These are phyloP conservation scores for Chaetophractus vellerosus DNA, from an alignment of 2,797 vertebrate genomes.

Conservation along the genomic window DNA sequence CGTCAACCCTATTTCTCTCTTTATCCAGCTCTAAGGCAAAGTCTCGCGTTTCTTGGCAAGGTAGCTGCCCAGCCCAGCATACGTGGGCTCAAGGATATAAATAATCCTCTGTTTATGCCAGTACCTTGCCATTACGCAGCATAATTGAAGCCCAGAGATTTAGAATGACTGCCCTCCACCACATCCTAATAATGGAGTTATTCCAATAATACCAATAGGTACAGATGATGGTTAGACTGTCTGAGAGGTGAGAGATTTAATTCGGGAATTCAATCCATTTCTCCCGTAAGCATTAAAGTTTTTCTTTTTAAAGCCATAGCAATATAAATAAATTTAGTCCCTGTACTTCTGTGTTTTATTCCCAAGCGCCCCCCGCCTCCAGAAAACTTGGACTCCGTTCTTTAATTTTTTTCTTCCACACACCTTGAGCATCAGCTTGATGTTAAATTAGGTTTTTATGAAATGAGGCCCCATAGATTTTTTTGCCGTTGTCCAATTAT, in stretches of 20 bases:
- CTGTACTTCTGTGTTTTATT: neutral
- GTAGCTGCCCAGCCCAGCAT: constrained; percentile 48
- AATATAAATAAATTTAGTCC: neutral
- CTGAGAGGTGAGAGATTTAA: neutral
- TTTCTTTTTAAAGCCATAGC: neutral
- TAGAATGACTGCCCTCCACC: constrained; percentile 1
- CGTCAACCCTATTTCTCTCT: constrained; percentile 56
- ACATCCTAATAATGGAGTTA: constrained; percentile 5
- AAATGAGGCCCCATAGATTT: neutral
- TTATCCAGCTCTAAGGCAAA: neutral
- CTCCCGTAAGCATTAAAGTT: neutral
- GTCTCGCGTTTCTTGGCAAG: constrained; percentile 1
- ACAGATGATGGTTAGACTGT: neutral
- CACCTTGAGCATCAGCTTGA: constrained; percentile 8
- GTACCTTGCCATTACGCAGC: neutral
- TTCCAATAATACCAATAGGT: neutral
- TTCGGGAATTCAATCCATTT: constrained; percentile 61
- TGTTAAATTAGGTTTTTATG: constrained; percentile 62
- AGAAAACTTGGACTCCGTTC: neutral
- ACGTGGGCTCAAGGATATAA: constrained; percentile 17
- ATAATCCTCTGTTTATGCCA: constrained; percentile 38
- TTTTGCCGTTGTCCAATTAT: constrained; percentile 42
- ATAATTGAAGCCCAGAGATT: neutral
- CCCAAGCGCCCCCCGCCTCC: neutral
- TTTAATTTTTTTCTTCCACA: neutral